Conservation (phyloP, 2,113 vertebrate species). For the Poeciliopsis prolifica region DNA sequence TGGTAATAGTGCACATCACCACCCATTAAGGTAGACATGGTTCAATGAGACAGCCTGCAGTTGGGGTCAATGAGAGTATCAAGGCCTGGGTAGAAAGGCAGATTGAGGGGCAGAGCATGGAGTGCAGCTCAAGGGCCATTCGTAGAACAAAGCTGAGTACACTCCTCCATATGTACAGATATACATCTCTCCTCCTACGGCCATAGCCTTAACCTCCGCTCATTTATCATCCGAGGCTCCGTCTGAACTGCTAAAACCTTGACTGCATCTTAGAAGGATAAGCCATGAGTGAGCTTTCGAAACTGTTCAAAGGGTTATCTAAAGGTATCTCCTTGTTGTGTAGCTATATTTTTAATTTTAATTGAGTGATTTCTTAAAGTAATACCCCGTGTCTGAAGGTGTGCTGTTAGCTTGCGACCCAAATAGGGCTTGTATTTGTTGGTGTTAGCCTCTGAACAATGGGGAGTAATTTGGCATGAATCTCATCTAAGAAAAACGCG, state of each 20-base stretch:
- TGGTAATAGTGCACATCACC: slow-evolving; percentile 60
- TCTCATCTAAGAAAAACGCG: slow-evolving; percentile 10
- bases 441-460: slow-evolving; percentile 19
- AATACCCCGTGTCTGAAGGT: not conserved
- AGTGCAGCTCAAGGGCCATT: slow-evolving; percentile 40
- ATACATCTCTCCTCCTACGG: slow-evolving; percentile 19
- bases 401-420: not conserved
- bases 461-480: slow-evolving; percentile 24
- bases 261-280: not conserved
- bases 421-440: slow-evolving; percentile 7
- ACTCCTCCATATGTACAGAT: slow-evolving; percentile 30
- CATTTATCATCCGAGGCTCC: slow-evolving; percentile 37
- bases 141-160: slow-evolving; percentile 28
- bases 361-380: not conserved
- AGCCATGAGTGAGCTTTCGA: not conserved
- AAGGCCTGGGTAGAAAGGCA: slow-evolving; percentile 42
- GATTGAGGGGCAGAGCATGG: slow-evolving; percentile 20
- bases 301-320: not conserved
- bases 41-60: slow-evolving; percentile 58
- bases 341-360: not conserved
- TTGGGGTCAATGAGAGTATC: slow-evolving; percentile 62
- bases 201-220: slow-evolving; percentile 15
- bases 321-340: not conserved
- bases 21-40: slow-evolving; percentile 64
- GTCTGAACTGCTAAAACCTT: slow-evolving; percentile 27